A percentile compares a stretch with the other conserved stretches of the same genome.
Conservation (phyloP, 2,113 vertebrate genomes). For the Emydura subglobosa region DNA sequence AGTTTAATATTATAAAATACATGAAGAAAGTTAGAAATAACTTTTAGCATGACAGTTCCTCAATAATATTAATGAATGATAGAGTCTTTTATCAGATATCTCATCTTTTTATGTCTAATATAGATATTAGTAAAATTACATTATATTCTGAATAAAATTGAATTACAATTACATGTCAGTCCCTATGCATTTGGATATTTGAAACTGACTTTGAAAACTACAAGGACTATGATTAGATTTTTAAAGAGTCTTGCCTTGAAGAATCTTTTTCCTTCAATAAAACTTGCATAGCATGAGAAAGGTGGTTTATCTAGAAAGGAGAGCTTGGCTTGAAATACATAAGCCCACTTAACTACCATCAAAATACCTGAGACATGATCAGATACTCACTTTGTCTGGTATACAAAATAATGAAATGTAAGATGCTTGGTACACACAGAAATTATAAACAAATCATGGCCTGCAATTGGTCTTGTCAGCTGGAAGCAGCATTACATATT, state of each 20-base stretch:
- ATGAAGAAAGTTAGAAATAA: slow-evolving; percentile 59
- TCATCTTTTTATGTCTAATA: slow-evolving; percentile 70
- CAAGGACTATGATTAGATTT: slow-evolving; percentile 37
- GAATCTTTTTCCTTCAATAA: slow-evolving; percentile 3
- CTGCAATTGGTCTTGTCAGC: neutral
- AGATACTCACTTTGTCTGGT: neutral
- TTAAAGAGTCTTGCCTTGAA: slow-evolving; percentile 31
- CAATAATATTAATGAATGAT: slow-evolving; percentile 70
- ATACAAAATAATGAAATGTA: neutral
- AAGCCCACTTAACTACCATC: neutral
- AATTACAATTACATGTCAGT: slow-evolving; percentile 60
- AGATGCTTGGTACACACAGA: neutral
- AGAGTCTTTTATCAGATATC: slow-evolving; percentile 36
- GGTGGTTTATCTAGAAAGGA: neutral
- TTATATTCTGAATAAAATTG: slow-evolving; percentile 62
- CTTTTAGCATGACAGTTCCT: slow-evolving; percentile 71
- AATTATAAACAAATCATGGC: neutral
- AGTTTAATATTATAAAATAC: slow-evolving; percentile 56
- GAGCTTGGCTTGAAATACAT: neutral
- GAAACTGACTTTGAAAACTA: slow-evolving; percentile 59
- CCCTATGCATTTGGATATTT: slow-evolving; percentile 59
- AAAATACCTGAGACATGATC: neutral
- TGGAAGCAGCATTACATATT: neutral
- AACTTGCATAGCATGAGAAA: neutral
- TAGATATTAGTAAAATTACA: slow-evolving; percentile 66